Percentiles rank a stretch among this genome's conserved stretches.
phyloP scores from a whole-genome alignment of 2,888 invertebrate species.

The Halictus quadricinctus region DNA sequence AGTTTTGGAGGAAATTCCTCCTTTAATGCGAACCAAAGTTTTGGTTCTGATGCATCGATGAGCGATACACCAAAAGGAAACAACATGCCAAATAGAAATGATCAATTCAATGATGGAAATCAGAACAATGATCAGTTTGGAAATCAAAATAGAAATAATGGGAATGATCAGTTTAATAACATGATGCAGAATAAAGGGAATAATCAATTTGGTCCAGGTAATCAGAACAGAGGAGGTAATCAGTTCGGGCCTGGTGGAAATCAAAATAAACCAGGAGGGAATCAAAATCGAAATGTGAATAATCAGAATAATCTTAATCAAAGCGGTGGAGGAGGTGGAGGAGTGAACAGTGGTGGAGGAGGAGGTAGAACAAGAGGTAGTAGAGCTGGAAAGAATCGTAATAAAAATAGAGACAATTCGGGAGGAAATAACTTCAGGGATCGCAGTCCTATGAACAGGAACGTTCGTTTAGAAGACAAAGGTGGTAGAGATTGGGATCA shows the following conservation, averaged over 20 bases:
- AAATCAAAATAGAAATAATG: slow-evolving; percentile 64
- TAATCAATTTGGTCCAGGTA: slow-evolving; percentile 62
- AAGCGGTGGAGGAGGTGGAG: slow-evolving; percentile 53
- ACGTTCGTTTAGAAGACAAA: slow-evolving; percentile 70
- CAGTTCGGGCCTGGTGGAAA: slow-evolving; percentile 65
- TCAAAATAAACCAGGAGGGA: slow-evolving; percentile 63
- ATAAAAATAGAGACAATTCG: slow-evolving; percentile 72
- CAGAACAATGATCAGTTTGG: slow-evolving; percentile 63
- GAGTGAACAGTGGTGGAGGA: slow-evolving; percentile 51
- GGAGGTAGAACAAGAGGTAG: slow-evolving; percentile 65
- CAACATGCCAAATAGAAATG: slow-evolving; percentile 49
- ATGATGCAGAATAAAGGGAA: slow-evolving; percentile 61
- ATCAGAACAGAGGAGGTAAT: slow-evolving; percentile 65
- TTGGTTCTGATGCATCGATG: slow-evolving; percentile 45
- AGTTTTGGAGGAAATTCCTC: slow-evolving; percentile 71
- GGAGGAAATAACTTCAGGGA: slow-evolving; percentile 76
- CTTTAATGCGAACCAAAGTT: slow-evolving; percentile 68
- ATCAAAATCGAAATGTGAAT: slow-evolving; percentile 71
- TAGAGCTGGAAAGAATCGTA: slow-evolving; percentile 77
- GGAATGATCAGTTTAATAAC: slow-evolving; percentile 68
- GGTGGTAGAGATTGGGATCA: slow-evolving; percentile 74
- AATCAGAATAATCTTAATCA: slow-evolving; percentile 67
- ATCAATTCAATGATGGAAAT: slow-evolving; percentile 62
- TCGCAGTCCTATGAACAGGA: slow-evolving; percentile 78
- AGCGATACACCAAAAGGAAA: slow-evolving; percentile 53